Evolutionary conservation across 1,140 invertebrate genomes (phyloP).

Genomic region (Paraescarpia echinospica): DNA sequence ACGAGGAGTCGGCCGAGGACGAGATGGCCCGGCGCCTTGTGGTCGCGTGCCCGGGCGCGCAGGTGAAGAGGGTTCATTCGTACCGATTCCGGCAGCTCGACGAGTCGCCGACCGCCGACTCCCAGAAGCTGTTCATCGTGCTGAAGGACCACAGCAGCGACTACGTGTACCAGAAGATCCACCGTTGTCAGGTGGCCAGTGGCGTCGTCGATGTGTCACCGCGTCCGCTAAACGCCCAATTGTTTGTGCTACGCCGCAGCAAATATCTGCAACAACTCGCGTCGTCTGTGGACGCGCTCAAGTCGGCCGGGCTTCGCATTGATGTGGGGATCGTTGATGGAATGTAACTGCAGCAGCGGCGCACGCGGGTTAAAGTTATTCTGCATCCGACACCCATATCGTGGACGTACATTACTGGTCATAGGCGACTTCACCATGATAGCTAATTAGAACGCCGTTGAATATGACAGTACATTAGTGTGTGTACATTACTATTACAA

Average conservation of each 20-base stretch:
- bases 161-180: background rate
- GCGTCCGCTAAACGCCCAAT: background rate
- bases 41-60: background rate
- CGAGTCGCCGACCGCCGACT: background rate
- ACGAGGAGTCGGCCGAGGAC: background rate
- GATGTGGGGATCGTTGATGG: background rate
- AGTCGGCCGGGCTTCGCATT: background rate
- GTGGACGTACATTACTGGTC: background rate
- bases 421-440: background rate
- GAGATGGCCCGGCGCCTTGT: background rate
- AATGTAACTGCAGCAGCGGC: background rate
- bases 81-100: background rate
- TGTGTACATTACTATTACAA: background rate
- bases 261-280: background rate
- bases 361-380: background rate
- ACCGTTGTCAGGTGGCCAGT: background rate
- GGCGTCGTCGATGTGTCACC: background rate
- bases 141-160: background rate
- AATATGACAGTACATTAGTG: background rate
- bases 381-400: background rate
- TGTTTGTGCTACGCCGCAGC: background rate
- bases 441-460: background rate
- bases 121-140: background rate
- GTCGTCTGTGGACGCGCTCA: background rate
- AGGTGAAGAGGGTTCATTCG: background rate